Evolutionary conservation across 2,888 invertebrate genomes (phyloP).

Genomic region (Xanthostigma xanthostigma): DNA sequence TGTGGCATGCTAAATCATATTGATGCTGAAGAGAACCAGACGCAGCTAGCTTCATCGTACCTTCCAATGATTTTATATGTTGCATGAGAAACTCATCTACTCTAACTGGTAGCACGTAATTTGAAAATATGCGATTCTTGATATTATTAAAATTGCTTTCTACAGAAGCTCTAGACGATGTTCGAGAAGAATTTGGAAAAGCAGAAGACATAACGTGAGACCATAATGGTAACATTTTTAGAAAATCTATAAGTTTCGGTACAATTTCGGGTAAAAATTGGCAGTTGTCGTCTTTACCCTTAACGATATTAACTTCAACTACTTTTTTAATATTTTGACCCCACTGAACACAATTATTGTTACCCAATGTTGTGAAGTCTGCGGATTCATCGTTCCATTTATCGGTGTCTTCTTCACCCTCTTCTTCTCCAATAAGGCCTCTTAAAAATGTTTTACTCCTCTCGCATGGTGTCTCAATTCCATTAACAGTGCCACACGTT

Average conservation of each 20-base stretch:
- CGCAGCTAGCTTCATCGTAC: slow-evolving; percentile 9
- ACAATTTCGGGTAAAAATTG: slow-evolving; percentile 10
- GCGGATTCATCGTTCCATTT: too few relatives aligned
- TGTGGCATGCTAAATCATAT: too few relatives aligned
- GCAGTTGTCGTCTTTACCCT: slow-evolving; percentile 8
- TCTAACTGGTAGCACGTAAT: slow-evolving; percentile 7
- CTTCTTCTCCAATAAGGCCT: too few relatives aligned
- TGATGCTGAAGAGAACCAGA: neutral
- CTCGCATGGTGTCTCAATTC: too few relatives aligned
- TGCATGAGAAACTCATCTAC: slow-evolving; percentile 9
- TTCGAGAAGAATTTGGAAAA: slow-evolving; percentile 5
- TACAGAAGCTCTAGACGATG: slow-evolving; percentile 8
- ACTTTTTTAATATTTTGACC: neutral
- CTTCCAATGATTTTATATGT: slow-evolving; percentile 8
- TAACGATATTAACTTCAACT: slow-evolving; percentile 1
- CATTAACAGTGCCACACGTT: too few relatives aligned
- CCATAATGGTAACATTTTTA: slow-evolving; percentile 9
- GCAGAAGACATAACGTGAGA: slow-evolving; percentile 7
- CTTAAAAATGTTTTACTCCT: too few relatives aligned
- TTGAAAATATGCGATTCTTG: slow-evolving; percentile 9
- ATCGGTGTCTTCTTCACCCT: neutral
- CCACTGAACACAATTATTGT: neutral
- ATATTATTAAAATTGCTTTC: slow-evolving; percentile 11
- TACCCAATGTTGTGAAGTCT: too few relatives aligned
- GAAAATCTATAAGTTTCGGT: slow-evolving; percentile 7